Percentiles rank a stretch among this genome's conserved stretches.
These are phyloP conservation scores for Pyrgilauda ruficollis DNA, from an alignment of 2,113 vertebrate genomes.

Conservation along the genomic window DNA sequence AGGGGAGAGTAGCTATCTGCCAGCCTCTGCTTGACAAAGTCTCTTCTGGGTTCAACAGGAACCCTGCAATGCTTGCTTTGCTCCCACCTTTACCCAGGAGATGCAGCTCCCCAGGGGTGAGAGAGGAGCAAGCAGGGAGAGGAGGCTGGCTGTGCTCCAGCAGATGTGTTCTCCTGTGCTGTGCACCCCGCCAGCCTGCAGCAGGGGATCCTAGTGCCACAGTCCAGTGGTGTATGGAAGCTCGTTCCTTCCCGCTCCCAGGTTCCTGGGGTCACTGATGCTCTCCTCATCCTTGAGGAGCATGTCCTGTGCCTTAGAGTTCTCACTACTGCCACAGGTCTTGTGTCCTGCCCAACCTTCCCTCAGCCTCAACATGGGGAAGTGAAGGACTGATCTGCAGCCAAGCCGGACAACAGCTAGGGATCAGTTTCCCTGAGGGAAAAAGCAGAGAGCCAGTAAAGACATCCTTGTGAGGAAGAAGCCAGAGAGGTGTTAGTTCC, in stretches of 20 bases:
- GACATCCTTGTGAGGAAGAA: neutral
- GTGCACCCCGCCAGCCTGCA: neutral
- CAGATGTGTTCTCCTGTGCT: neutral
- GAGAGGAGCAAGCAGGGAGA: neutral
- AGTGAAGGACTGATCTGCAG: neutral
- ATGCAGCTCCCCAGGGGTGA: neutral
- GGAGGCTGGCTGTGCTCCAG: neutral
- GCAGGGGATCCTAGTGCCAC: neutral
- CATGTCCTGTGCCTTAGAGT: neutral
- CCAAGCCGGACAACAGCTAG: neutral
- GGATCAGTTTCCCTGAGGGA: neutral
- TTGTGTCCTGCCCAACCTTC: neutral
- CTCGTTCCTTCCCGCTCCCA: neutral
- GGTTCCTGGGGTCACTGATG: accelerated
- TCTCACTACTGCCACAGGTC: neutral
- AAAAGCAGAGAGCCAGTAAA: neutral
- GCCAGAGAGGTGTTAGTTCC: neutral
- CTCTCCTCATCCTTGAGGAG: neutral
- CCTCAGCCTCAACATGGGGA: neutral
- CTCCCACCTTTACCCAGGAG: neutral
- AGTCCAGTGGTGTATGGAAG: neutral
- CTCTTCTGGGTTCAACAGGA: neutral
- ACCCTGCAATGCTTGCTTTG: neutral
- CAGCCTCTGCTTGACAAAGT: neutral
- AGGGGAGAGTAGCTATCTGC: neutral